Conservation (phyloP, 2,113 vertebrate species). For the Tetraodon nigroviridis region DNA sequence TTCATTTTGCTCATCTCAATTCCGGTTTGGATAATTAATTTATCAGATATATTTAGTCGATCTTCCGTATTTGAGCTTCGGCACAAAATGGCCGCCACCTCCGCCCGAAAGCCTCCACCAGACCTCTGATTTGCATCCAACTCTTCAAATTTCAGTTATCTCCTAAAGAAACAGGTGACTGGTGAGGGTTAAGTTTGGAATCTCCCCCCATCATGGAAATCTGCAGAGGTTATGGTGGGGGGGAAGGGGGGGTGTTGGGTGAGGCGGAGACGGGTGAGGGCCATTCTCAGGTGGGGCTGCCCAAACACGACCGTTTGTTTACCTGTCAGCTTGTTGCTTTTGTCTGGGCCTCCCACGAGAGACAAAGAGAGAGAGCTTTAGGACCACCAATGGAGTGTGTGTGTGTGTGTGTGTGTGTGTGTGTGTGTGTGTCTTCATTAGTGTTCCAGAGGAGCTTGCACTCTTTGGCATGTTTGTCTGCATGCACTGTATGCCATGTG, state of each 20-base stretch:
- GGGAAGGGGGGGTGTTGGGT: slow-evolving; percentile 50
- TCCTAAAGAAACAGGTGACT: too few relatives aligned
- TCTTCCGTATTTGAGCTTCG: not conserved
- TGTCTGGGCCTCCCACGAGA: slow-evolving; percentile 66
- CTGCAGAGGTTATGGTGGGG: slow-evolving; percentile 18
- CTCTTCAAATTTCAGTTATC: not conserved
- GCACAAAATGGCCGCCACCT: slow-evolving; percentile 6
- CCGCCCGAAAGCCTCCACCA: not conserved
- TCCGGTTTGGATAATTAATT: not conserved
- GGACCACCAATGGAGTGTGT: slow-evolving; percentile 70
- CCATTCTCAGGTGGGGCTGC: slow-evolving; percentile 63
- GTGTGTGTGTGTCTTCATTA: not conserved
- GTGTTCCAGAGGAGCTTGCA: not conserved
- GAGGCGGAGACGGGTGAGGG: slow-evolving; percentile 54
- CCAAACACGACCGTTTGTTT: slow-evolving; percentile 72
- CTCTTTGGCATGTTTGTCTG: slow-evolving; percentile 1
- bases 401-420: slow-evolving; percentile 7
- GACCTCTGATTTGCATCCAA: not conserved
- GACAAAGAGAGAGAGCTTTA: slow-evolving; percentile 60
- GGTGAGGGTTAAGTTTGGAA: too few relatives aligned
- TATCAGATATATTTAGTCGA: not conserved
- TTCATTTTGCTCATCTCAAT: too few relatives aligned
- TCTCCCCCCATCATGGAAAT: too few relatives aligned
- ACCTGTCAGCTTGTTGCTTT: slow-evolving; percentile 66
- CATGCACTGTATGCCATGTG: not conserved